These are phyloP conservation scores for Hoplias malabaricus DNA, from an alignment of 2,113 vertebrate genomes.

Conservation along the genomic window DNA sequence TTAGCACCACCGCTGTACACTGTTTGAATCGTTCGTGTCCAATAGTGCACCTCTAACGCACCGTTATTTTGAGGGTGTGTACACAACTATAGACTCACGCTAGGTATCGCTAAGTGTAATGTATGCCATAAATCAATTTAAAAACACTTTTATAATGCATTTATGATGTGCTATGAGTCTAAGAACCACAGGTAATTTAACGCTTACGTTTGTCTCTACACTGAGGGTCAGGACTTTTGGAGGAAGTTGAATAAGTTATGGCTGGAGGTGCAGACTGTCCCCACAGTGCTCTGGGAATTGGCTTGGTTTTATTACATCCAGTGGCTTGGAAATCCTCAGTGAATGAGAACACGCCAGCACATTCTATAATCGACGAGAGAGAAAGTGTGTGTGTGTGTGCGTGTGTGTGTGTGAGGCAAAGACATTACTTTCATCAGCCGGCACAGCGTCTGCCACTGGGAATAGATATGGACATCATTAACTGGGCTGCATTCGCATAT, in stretches of 20 bases:
- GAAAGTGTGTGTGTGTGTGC: constrained; percentile 2
- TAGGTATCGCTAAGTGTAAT: too few relatives aligned
- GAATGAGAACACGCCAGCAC: constrained; percentile 24
- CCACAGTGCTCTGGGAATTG: constrained; percentile 57
- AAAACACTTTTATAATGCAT: too few relatives aligned
- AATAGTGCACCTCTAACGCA: too few relatives aligned
- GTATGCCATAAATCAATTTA: too few relatives aligned
- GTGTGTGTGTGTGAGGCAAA: not conserved
- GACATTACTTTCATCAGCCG: not conserved
- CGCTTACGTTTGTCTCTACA: constrained; percentile 9
- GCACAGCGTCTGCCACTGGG: constrained; percentile 2
- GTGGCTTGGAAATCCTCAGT: constrained; percentile 24
- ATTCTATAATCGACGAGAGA: constrained; percentile 34
- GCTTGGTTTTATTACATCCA: constrained; percentile 43
- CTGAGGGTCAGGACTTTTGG: not conserved
- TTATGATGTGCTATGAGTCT: too few relatives aligned
- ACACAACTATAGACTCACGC: too few relatives aligned
- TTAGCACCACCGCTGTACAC: too few relatives aligned
- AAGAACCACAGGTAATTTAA: too few relatives aligned
- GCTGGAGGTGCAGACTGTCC: constrained; percentile 34
- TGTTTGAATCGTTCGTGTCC: too few relatives aligned
- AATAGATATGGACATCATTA: constrained; percentile 38
- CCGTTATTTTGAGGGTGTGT: too few relatives aligned
- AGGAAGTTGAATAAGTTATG: not conserved
- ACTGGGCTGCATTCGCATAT: constrained; percentile 30